Base-by-base conservation (phyloP, 2,888 invertebrate species). In the Parnassius glacialis region DNA sequence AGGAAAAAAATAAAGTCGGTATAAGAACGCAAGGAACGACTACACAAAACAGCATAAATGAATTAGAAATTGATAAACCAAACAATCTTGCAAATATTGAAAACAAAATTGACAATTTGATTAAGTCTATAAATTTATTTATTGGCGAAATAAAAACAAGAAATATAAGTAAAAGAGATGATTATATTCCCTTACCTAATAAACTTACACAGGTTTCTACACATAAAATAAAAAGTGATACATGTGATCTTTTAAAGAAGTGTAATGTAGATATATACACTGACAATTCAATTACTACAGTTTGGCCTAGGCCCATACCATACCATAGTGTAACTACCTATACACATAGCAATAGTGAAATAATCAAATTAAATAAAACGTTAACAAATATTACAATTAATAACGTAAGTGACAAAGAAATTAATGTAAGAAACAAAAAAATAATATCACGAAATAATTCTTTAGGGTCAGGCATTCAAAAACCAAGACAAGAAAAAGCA, bases 401-500 rank as follows among this genome's bases (percentile, higher is more conserved):
- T 52, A 41, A 10, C 10, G 43, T 13, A 9, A 50, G 25, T 53
- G 44, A 43, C 10, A 16, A 34, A 20, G 53, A 57, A 58, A 54
- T 41, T 13, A 53, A 51, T 43, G 44, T 20, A 1, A 43, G 12
- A 12, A 44, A 42, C 10, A 60, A 52, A 50, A 43, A 65, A 13
- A 67, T 64, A n/a, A 57, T 67, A 25, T 66, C 70, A 11, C 67
- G 61, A 12, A 70, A 73, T 13, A 72, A 77, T 64, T 69, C 78
- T 12, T 70, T 78, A 43, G 74, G 79, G 64, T 73, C 83, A 47
- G 70, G 72, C 34, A 74, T 81, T 45, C 82, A 84, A 64, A 75
- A 82, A 57, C 84, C 85, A 1, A 87, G 53, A n/a, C 11, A 34
- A 9, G 53, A 62, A 10, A 62, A 54, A 62, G 11, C 78, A n/a